Evolutionary conservation across 2,797 vertebrate genomes (phyloP).

Genomic region (Botia almorhae): DNA sequence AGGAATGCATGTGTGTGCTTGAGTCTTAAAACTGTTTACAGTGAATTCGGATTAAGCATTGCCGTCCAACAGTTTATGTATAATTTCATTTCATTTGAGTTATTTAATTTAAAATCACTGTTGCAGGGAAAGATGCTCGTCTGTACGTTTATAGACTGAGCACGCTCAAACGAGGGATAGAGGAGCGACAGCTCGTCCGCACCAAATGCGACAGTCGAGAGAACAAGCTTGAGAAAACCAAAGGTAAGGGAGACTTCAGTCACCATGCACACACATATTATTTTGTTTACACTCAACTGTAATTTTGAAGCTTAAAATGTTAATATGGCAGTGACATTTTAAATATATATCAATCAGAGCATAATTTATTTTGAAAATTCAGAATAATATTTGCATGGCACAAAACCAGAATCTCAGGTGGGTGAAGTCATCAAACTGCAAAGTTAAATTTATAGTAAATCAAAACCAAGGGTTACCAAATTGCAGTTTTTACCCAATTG

Average conservation of each 20-base stretch:
- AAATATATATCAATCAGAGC: no score
- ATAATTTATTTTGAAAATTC: no score
- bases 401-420: no score
- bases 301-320: no score
- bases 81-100: constrained; percentile 3
- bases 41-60: neutral
- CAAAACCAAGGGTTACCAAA: no score
- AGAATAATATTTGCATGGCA: no score
- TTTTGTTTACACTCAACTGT: neutral
- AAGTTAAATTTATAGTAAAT: no score
- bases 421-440: no score
- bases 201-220: constrained; percentile 91
- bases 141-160: constrained; percentile 92
- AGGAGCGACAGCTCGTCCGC: constrained; percentile 82
- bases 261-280: neutral
- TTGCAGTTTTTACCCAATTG: no score
- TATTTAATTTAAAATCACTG: constrained; percentile 23
- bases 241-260: constrained; percentile 76
- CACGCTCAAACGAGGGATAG: constrained; percentile 81
- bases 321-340: no score
- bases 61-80: no score
- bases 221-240: constrained; percentile 98
- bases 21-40: neutral
- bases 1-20: neutral
- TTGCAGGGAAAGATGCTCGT: constrained; percentile 91